Evolutionary conservation across 2,888 invertebrate genomes (phyloP), one percentile per base, ranked within the genome.

Genomic region (Carabus problematicus): DNA sequence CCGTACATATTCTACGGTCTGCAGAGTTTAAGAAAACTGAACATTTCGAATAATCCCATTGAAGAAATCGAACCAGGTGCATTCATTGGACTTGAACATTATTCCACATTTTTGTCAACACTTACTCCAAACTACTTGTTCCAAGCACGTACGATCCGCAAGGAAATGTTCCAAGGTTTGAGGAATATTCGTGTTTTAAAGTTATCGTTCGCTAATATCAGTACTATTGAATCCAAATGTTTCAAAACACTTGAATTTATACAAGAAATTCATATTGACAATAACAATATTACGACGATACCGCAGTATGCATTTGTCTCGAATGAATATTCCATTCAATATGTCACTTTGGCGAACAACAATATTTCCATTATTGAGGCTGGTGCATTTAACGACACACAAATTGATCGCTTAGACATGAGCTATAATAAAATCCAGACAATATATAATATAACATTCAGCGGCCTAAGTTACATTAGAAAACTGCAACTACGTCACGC

Each of bases 21-120:
- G 29, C 18, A 11, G 7, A 58, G 47, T 39, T 39, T 66, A 12
- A n/a, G 2, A 12, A n/a, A 66, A 47, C 14, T 61, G 12, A 47
- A 19, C 14, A 12, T 61, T 1, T 1, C n/a, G 1, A 47, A 47
- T n/a, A 61, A 61, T 49, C 61, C 18, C 8, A 47, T 61, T 29
- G 8, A 61, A 47, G 12, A 61, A 8, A 8, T 61, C 7, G 61
- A 61, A 45, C 29, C 61, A 39, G 61, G 61, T 29, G 61, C 61
- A 45, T 61, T 47, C 47, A 12, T 61, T 18, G 61, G 61, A 9
- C 8, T 61, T 3, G 12, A 12, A n/a, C n/a, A 9, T 47, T n/a
- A 4, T 8, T 14, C n/a, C 8, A n/a, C 43, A 1, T 18, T 19
- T 11, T 16, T 19, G 12, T 45, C 45, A 18, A n/a, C 61, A 47